phyloP scores from a whole-genome alignment of 1,140 invertebrate species.

The Drosophila rhopaloa region DNA sequence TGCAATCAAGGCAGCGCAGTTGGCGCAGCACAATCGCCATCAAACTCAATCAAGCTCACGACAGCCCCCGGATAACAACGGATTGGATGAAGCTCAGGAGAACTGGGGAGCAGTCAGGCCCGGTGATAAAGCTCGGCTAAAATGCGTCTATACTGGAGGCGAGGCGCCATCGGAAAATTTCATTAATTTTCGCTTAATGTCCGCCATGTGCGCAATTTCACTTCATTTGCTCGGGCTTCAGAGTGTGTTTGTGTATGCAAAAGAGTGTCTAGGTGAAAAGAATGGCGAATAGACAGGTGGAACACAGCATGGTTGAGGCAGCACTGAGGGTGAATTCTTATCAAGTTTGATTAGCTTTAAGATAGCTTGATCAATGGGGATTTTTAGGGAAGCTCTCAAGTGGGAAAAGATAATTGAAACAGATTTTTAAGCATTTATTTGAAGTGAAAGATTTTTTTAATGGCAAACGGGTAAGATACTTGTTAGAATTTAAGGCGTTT shows the following conservation, averaged over 20 bases:
- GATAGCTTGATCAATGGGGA: neutral
- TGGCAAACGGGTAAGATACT: too few relatives aligned
- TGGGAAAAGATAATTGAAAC: slow-evolving; percentile 8
- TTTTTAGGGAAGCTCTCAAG: neutral
- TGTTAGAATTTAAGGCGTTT: too few relatives aligned
- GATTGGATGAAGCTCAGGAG: slow-evolving; percentile 40
- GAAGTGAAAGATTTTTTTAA: too few relatives aligned
- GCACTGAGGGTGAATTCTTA: slow-evolving; percentile 14
- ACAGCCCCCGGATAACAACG: slow-evolving; percentile 70
- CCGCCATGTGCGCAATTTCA: slow-evolving; percentile 76
- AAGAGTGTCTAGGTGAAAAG: slow-evolving; percentile 16
- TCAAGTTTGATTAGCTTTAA: slow-evolving; percentile 41
- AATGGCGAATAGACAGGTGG: slow-evolving; percentile 4
- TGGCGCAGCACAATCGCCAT: slow-evolving; percentile 71
- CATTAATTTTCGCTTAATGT: slow-evolving; percentile 79
- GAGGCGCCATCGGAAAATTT: slow-evolving; percentile 61
- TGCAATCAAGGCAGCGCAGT: slow-evolving; percentile 73
- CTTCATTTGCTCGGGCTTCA: slow-evolving; percentile 37
- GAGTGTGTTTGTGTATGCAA: slow-evolving; percentile 38
- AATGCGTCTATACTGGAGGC: slow-evolving; percentile 22
- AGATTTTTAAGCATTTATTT: neutral
- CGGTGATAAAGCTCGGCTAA: slow-evolving; percentile 36
- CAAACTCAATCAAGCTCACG: slow-evolving; percentile 77
- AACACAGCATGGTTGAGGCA: neutral
- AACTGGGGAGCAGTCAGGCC: slow-evolving; percentile 5